Base-by-base conservation (phyloP, 2,888 invertebrate species). In the Silvanus unidentatus region DNA sequence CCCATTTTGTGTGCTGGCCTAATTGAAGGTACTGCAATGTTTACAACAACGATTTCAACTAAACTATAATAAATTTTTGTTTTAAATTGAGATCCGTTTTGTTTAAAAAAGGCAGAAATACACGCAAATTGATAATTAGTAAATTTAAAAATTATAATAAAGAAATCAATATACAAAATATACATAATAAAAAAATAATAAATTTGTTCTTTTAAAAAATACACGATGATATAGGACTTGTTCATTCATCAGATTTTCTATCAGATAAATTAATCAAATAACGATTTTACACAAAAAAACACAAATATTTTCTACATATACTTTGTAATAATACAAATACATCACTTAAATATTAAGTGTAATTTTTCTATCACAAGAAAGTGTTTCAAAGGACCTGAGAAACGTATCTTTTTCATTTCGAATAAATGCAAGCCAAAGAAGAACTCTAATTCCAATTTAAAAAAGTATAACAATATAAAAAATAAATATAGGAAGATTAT, bases 271-370 rank as follows among this genome's bases (percentile, higher is more conserved):
- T 37, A 37, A 11, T 11, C 16, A 37, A 37, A 16, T 15, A 37
- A 37, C 8, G 15, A 37, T 15, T 37, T 13, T 37, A 11, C 32
- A 32, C 32, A 32, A 8, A 12, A n/a, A 32, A 4, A 32, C n/a
- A 32, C 32, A 49, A 43, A 34, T 22, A 48, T 38, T 32, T 43
- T 45, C 16, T 41, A 40, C 45, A 50, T 48, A 54, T 42, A 48
- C 53, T 65, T 67, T 64, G 66, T 65, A 60, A 66, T 62, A 66
- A 63, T 61, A 65, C 65, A 66, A 66, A 63, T 65, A 67, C 65
- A 55, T 55, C 62, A 68, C 68, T 68, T 69, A 68, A 69, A 69
- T 68, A 68, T 69, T 69, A 69, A 69, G 68, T 65, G 67, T 32
- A 32, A 53, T 57, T 55, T 58, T 52, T 58, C 58, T 65, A 65